Conservation (phyloP, 2,797 vertebrate species). For the Okamejei kenojei region DNA sequence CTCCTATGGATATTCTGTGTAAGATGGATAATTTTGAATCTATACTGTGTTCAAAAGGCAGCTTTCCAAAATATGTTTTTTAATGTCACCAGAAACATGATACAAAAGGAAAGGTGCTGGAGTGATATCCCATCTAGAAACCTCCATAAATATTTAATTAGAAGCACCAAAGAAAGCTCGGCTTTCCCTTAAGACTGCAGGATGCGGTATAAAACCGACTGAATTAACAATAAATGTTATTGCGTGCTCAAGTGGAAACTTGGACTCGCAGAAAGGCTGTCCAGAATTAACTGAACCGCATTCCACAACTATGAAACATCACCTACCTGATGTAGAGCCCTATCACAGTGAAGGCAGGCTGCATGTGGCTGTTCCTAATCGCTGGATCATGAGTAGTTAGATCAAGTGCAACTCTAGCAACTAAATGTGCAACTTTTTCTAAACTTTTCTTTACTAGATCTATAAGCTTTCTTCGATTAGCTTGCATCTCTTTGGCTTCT, state of each 20-base stretch:
- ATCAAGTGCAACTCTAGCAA: neutral
- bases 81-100: neutral
- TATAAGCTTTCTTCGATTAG: conserved; percentile 14
- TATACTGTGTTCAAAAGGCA: neutral
- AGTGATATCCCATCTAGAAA: neutral
- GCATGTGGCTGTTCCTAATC: conserved; percentile 64
- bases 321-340: conserved; percentile 66
- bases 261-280: neutral
- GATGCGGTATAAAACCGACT: neutral
- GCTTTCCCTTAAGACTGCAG: neutral
- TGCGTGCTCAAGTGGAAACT: neutral
- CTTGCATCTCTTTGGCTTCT: conserved; percentile 26
- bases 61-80: neutral
- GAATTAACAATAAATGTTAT: neutral
- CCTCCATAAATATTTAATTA: neutral
- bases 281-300: neutral
- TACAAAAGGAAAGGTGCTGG: neutral
- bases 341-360: conserved; percentile 55
- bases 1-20: neutral
- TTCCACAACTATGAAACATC: neutral
- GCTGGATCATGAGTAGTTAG: conserved; percentile 65
- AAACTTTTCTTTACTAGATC: conserved; percentile 13
- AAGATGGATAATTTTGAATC: neutral
- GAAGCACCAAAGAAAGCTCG: neutral
- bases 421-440: no score